These are phyloP conservation scores for Uropetala carovei DNA, from an alignment of 2,888 invertebrate species.

Conservation along the genomic window DNA sequence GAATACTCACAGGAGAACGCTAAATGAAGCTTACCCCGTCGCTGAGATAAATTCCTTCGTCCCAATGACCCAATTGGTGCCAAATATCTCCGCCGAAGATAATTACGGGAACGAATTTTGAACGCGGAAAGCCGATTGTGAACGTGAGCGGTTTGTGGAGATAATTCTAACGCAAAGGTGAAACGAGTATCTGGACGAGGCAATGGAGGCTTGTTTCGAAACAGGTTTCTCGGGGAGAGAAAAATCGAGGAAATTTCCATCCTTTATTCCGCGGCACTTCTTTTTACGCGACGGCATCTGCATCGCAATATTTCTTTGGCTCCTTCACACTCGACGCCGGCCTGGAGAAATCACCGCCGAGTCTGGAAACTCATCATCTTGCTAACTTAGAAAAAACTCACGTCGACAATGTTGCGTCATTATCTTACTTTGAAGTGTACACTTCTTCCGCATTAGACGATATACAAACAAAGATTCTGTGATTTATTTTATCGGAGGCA, in stretches of 20 bases:
- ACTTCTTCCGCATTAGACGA: no score
- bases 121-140: background rate
- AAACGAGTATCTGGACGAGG: background rate
- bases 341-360: background rate
- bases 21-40: background rate
- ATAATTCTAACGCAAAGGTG: background rate
- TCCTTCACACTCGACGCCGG: background rate
- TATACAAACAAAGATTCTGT: no score
- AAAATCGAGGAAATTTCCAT: background rate
- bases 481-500: no score
- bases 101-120: background rate
- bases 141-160: background rate
- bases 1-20: background rate
- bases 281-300: background rate
- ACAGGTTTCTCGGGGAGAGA: conserved; percentile 1
- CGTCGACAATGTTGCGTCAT: no score
- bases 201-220: background rate
- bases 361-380: background rate
- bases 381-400: no score
- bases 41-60: background rate
- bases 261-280: background rate
- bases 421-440: no score
- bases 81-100: background rate
- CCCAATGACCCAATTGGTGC: background rate
- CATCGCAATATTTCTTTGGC: background rate